phyloP scores from a whole-genome alignment of 2,797 vertebrate species.

The Rhinichthys osculus region DNA sequence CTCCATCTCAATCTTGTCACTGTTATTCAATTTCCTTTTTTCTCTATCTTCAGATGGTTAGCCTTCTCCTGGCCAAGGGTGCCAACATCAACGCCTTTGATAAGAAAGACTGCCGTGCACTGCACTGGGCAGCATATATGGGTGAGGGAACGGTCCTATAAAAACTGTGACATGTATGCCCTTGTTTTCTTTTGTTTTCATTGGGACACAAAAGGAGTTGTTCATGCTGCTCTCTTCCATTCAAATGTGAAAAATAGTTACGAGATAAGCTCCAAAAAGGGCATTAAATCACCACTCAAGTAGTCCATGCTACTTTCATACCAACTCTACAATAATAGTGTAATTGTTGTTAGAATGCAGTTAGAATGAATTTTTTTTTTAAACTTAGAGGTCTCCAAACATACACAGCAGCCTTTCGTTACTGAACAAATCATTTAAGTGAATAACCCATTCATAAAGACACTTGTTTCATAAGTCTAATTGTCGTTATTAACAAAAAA shows the following conservation, averaged over 20 bases:
- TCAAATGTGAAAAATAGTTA: neutral
- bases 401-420: neutral
- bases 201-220: neutral
- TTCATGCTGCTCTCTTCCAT: neutral
- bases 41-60: constrained; percentile 87
- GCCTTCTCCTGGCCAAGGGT: constrained; percentile 91
- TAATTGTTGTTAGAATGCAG: neutral
- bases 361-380: neutral
- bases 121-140: constrained; percentile 97
- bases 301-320: neutral
- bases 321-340: neutral
- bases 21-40: constrained; percentile 9
- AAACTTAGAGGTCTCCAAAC: neutral
- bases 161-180: constrained; percentile 8
- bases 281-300: neutral
- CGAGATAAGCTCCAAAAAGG: neutral
- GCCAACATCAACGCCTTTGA: constrained; percentile 99
- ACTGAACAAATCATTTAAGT: neutral
- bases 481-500: neutral
- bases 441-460: neutral
- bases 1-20: constrained; percentile 22
- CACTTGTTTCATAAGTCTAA: neutral
- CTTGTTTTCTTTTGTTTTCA: neutral
- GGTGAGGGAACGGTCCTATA: constrained; percentile 78
- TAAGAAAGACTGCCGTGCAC: constrained; percentile 94